Base-by-base conservation (phyloP, 2,888 invertebrate species). In the Dryobotodes eremita region DNA sequence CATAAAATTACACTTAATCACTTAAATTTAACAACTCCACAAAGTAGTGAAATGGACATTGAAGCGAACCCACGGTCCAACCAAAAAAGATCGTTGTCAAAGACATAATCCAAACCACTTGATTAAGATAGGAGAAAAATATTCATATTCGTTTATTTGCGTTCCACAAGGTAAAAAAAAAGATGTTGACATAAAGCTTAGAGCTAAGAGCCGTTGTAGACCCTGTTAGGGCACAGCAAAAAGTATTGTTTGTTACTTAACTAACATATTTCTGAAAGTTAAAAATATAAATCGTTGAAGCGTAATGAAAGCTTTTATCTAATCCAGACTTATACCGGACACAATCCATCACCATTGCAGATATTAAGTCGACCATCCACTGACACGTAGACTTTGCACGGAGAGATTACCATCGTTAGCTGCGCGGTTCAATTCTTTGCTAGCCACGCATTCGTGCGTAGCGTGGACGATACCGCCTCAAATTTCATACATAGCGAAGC, bases 281-380 rank as follows among this genome's bases (percentile, higher is more conserved):
- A n/a, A n/a, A n/a, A n/a, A n/a, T n/a, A n/a, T n/a, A 26, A 20
- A 53, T 50, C 26, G 42, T 20, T 57, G 6, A 55, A 64, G 26
- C 10, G 3, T 53, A 46, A 61, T 46, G 15, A n/a, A 61, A 59
- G 50, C 46, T 68, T 53, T 61, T 20, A 53, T 53, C 13, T 55
- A 80, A 62, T 55, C 0, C 17, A 69, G 42, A 79, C 17, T 3
- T 13, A 53, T 36, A 71, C 59, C 42, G 70, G 70, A 77, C n/a
- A 46, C 20, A 55, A 64, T 82, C 70, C n/a, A 71, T 76, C 65
- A 66, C 23, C 0, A 23, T n/a, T 26, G 36, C 26, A 20, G 31
- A 4, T 1, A 46, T 48, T 55, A 55, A 17, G 53, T n/a, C 8
- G 15, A 31, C 20, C 20, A 5, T 55, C n/a, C 31, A 78, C 78